Evolutionary conservation across 2,113 vertebrate genomes (phyloP).

Genomic region (Vulpes lagopus): DNA sequence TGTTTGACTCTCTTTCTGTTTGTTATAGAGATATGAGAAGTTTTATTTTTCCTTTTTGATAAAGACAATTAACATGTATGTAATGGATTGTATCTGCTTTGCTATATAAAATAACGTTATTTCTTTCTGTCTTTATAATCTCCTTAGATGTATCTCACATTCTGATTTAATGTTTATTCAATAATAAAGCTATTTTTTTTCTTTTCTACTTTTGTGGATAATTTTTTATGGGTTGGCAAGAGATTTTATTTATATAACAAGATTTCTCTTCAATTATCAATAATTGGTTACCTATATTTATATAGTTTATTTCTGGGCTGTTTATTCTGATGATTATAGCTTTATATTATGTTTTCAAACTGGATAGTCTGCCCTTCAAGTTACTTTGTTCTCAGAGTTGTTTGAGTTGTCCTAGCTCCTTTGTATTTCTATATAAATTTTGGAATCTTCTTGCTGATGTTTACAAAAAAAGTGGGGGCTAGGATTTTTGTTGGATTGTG

Average conservation of each 20-base stretch:
- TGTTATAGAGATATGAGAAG: neutral
- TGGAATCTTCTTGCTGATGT: neutral
- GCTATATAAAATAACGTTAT: neutral
- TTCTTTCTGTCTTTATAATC: neutral
- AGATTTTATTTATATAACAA: neutral
- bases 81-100: neutral
- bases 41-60: neutral
- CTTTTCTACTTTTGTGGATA: neutral
- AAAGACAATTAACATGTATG: neutral
- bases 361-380: neutral
- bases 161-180: neutral
- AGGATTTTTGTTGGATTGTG: neutral
- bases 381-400: neutral
- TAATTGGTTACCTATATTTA: neutral
- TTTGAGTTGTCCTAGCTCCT: neutral
- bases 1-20: neutral
- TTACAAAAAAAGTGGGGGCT: neutral
- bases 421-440: neutral
- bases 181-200: neutral
- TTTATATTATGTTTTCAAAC: neutral
- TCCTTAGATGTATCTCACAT: neutral
- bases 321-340: neutral
- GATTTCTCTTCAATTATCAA: neutral
- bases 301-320: neutral
- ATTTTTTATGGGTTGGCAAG: neutral